Conservation (phyloP, 2,888 invertebrate species). For the Chrysina gloriosa region DNA sequence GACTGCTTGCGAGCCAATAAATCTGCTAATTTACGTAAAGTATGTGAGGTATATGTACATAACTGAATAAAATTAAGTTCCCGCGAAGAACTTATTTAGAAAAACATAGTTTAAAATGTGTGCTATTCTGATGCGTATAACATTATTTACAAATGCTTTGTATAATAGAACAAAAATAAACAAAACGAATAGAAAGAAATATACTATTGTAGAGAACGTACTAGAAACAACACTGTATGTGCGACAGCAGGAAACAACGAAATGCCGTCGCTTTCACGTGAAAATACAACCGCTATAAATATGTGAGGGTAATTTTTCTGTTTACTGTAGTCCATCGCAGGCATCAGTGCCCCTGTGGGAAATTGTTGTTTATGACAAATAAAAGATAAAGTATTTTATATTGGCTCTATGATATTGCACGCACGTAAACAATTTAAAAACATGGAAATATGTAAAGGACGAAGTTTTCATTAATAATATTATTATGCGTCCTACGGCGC, state of each 20-base stretch:
- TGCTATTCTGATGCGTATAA: too few species aligned
- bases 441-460: not conserved
- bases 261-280: not conserved
- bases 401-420: not conserved
- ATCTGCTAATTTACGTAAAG: not conserved
- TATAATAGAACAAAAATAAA: too few species aligned
- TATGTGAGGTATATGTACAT: too few species aligned
- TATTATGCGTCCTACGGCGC: too few species aligned
- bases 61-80: too few species aligned
- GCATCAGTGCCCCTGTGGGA: not conserved
- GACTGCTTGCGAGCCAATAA: not conserved
- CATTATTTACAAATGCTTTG: too few species aligned
- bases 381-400: constrained; percentile 21
- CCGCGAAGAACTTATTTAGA: too few species aligned
- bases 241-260: too few species aligned
- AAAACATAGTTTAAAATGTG: too few species aligned
- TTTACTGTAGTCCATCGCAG: constrained; percentile 19
- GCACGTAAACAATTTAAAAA: constrained; percentile 17
- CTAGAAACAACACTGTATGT: too few species aligned
- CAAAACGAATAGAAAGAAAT: too few species aligned
- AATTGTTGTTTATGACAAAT: constrained; percentile 28
- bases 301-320: constrained; percentile 4
- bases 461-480: not conserved
- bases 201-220: too few species aligned
- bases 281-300: constrained; percentile 13